Evolutionary conservation across 1,140 invertebrate species (phyloP), one percentile per base, ranked within the genome.

Genomic region (Leptonema lineaticorne): DNA sequence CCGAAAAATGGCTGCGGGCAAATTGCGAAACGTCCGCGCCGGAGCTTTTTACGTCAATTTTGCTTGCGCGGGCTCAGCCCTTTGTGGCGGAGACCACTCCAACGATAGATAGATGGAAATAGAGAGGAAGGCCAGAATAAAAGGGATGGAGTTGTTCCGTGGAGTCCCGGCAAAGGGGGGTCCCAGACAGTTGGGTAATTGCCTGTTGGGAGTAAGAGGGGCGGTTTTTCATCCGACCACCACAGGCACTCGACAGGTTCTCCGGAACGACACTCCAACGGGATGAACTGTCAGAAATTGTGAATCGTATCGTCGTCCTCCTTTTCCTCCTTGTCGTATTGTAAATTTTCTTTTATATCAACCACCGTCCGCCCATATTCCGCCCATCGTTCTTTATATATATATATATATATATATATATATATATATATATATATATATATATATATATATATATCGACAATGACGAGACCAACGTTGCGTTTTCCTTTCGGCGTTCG

Each of bases 221-320:
- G n/a, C n/a, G n/a, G n/a, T n/a, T n/a, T n/a, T n/a, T n/a, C 11
- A 45, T 2, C 37, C 37, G 50, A 18, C 50, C 50, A 20, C 14
- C 18, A 22, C 50, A 20, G 3, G 8, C 20, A 18, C 50, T 53
- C 50, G 50, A 48, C 46, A n/a, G 46, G n/a, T n/a, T n/a, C n/a
- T n/a, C n/a, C n/a, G 46, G 20, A 3, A 22, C 18, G 22, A 53
- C 50, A 53, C 50, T 53, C 22, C 50, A 53, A 53, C 50, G 50
- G 50, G 50, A 53, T 53, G 50, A 53, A 53, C 50, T 53, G 50
- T 53, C 50, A 53, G 50, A 53, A 53, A 53, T 53, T 18, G 22
- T 53, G 50, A 53, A 53, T 53, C 20, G 26, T 24, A 5, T 6
- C 5, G 2, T 22, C 16, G 9, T 9, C 11, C 26, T 24, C 26